These are phyloP conservation scores for Coccyzus lansbergi DNA, from an alignment of 2,797 vertebrate genomes.

Conservation along the genomic window DNA sequence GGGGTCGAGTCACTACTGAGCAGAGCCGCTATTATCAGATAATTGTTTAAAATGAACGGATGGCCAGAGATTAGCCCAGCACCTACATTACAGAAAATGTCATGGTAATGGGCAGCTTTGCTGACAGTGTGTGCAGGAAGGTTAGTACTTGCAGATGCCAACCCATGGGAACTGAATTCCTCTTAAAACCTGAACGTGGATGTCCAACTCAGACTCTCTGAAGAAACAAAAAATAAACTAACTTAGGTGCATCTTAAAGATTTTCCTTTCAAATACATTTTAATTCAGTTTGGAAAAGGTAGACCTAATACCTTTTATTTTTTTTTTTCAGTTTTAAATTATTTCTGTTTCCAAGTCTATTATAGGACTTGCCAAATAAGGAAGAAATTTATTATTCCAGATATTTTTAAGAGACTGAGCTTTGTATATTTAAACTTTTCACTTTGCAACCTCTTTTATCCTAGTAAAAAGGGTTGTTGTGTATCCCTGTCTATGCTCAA, in stretches of 20 bases:
- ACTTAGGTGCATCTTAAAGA: not conserved
- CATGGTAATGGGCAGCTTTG: fast-evolving
- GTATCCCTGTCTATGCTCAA: not conserved
- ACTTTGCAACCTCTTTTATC: not conserved
- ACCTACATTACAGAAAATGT: not conserved
- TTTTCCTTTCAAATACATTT: not conserved
- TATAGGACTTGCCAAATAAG: not conserved
- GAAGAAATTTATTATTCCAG: not conserved
- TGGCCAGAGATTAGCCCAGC: not conserved
- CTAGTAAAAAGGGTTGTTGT: not conserved
- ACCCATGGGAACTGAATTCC: not conserved
- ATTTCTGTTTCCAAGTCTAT: not conserved
- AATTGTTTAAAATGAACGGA: not conserved
- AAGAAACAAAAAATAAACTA: not conserved
- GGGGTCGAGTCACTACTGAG: not conserved
- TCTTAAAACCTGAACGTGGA: not conserved
- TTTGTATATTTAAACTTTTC: not conserved
- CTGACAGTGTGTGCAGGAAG: not conserved
- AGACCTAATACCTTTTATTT: not conserved
- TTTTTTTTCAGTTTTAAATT: not conserved
- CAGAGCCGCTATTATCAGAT: not conserved
- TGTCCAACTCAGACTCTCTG: not conserved
- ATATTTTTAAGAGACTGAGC: not conserved
- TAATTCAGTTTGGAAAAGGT: not conserved
- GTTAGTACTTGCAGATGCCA: not conserved